Evolutionary conservation across 2,113 vertebrate genomes (phyloP).

Genomic region (Larimichthys polyactis): DNA sequence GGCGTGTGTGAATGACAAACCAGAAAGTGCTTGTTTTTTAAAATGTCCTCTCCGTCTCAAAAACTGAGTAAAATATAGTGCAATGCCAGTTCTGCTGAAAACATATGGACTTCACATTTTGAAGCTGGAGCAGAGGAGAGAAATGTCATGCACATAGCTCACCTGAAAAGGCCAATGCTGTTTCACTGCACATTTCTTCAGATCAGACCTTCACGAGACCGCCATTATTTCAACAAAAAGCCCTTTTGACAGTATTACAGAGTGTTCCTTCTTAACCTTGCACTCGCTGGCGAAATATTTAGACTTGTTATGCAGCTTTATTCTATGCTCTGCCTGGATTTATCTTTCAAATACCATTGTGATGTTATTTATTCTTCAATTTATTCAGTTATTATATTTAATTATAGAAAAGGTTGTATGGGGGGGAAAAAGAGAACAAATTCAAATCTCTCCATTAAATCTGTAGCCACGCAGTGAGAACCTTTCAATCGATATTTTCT

Average conservation of each 20-base stretch:
- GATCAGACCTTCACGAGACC: constrained; percentile 27
- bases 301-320: background rate
- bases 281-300: constrained; percentile 6
- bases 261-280: constrained; percentile 21
- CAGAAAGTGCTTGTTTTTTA: constrained; percentile 62
- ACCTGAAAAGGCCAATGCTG: constrained; percentile 68
- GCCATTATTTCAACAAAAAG: constrained; percentile 52
- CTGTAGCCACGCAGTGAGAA: constrained; percentile 51
- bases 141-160: constrained; percentile 74
- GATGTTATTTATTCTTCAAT: constrained; percentile 13
- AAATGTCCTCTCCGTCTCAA: constrained; percentile 61
- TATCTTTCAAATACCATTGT: background rate
- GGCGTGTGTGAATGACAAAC: constrained; percentile 70
- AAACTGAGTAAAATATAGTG: constrained; percentile 59
- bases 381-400: constrained; percentile 45
- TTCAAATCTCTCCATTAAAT: constrained; percentile 79
- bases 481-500: constrained; percentile 79
- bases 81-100: constrained; percentile 50
- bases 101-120: constrained; percentile 49
- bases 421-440: constrained; percentile 68
- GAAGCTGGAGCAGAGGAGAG: constrained; percentile 29
- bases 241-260: constrained; percentile 19
- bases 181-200: constrained; percentile 37
- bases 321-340: background rate
- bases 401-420: constrained; percentile 58